phyloP scores from a whole-genome alignment of 1,140 invertebrate genomes.

The Proctacanthus coquilletti region DNA sequence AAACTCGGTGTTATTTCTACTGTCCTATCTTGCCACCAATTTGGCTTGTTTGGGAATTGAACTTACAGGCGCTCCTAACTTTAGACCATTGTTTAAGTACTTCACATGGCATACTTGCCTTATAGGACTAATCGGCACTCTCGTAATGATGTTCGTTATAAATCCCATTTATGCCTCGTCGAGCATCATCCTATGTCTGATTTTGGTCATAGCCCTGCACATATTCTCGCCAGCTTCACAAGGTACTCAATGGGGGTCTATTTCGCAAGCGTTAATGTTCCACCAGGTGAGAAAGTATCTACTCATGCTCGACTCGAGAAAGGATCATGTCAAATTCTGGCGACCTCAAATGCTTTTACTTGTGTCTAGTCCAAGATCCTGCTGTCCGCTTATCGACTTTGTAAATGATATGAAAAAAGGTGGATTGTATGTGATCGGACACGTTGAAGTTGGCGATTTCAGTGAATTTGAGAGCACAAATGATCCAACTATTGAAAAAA shows the following conservation, averaged over 20 bases:
- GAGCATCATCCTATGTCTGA: slow-evolving; percentile 72
- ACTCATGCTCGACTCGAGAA: slow-evolving; percentile 83
- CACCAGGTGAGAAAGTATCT: slow-evolving; percentile 98
- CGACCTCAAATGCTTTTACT: slow-evolving; percentile 90
- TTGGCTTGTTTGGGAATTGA: slow-evolving; percentile 87
- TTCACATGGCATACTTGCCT: slow-evolving; percentile 91
- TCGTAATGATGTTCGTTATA: slow-evolving; percentile 92
- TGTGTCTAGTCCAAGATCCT: slow-evolving; percentile 78
- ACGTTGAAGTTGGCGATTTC: slow-evolving; percentile 63
- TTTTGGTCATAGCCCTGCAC: slow-evolving; percentile 76
- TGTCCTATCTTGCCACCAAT: slow-evolving; percentile 93
- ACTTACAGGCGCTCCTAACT: slow-evolving; percentile 90
- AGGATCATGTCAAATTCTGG: slow-evolving; percentile 99
- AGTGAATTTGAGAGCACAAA: slow-evolving; percentile 33
- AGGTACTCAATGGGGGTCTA: slow-evolving; percentile 79
- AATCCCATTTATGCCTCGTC: slow-evolving; percentile 78
- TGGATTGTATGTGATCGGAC: slow-evolving; percentile 87
- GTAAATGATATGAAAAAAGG: slow-evolving; percentile 98
- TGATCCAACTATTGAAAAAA: slow-evolving; percentile 60
- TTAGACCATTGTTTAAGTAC: slow-evolving; percentile 92
- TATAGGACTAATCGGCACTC: slow-evolving; percentile 69
- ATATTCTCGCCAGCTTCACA: slow-evolving; percentile 80
- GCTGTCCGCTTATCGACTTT: slow-evolving; percentile 86
- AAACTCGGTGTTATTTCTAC: slow-evolving; percentile 90
- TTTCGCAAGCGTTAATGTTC: slow-evolving; percentile 96